Evolutionary conservation across 2,113 vertebrate genomes (phyloP), one percentile per base, ranked within the genome.

Genomic region (Oreochromis tanganicae): DNA sequence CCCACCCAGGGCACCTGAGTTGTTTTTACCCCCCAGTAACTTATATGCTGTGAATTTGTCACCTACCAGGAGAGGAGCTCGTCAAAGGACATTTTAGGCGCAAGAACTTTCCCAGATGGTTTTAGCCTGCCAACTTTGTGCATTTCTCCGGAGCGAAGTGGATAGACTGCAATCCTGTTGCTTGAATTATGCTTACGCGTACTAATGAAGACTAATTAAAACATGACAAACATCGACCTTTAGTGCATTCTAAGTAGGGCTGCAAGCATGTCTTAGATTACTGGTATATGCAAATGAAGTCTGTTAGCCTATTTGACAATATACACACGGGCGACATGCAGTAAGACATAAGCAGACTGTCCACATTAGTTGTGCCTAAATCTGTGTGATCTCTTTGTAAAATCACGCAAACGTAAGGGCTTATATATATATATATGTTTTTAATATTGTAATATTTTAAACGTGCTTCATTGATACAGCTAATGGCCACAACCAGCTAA

Each of bases 11-110:
- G 84, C 91, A 93, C 93, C 94, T 92, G 90, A 93, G 92, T 94
- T 94, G 92, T 92, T 94, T 93, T 94, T 93, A 94, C 94, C 93
- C 93, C 94, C 91, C 89, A 81, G 81, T 36, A n/a, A 68, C 61
- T 21, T 80, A 85, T 89, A 94, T 92, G 93, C 73, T 80, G 88
- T 93, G 90, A 91, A 93, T 94, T 85, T 92, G 93, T 94, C 94
- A 93, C 85, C 82, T 92, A 85, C 93, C 90, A 55, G 73, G 81
- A 85, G 85, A 59, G 43, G 50, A 46, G 55, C 73, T 86, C 7
- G 90, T 90, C 84, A 92, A 43, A 85, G 89, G 85, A 89, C 92
- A 78, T 87, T 92, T 91, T 52, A 83, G 92, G 63, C 55, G 48
- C 88, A 92, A 75, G 89, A 93, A 94, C 93, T 92, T 95, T 93